Base-by-base conservation (phyloP, 1,140 invertebrate species). In the Drosophila elegans region DNA sequence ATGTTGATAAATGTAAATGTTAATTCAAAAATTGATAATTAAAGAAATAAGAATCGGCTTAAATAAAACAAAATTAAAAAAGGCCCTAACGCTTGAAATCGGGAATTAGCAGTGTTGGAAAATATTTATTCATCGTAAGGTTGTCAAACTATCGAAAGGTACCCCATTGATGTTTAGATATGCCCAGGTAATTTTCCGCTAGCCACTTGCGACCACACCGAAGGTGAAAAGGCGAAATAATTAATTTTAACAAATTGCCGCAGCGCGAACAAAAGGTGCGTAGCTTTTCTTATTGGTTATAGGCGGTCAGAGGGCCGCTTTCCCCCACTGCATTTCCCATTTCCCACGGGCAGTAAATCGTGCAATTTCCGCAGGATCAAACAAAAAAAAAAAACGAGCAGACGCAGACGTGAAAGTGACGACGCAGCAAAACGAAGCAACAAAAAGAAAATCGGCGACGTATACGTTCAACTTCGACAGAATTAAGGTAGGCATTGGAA, bases 371-470 rank as follows among this genome's bases (percentile, higher is more conserved):
- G 29, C 11, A 46, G 45, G 34, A 27, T 44, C 41, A 57, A 27
- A 16, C 34, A 68, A 21, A 45, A 55, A 46, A 45, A 13, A 29
- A 32, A 67, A 74, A 53, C 32, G 52, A 56, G 53, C 42, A 57
- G 42, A 66, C 61, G 42, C 64, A 71, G 66, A 84, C 84, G 69
- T 89, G 34, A 53, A 54, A 71, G 49, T 52, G 49, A 52, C 49
- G 49, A 52, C 49, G 49, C 49, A 52, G 38, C 69, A 52, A 51
- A 51, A 78, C 64, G 69, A 83, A 81, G 66, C 64, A 64, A 63
- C 64, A 82, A 74, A 89, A 79, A 82, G 62, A 89, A 89, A 62
- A 83, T 62, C 59, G 78, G 64, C 79, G 64, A 89, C 80, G 76
- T 80, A 88, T 74, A 88, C 83, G 73, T 80, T 78, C 75, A 74